These are phyloP conservation scores for Drosophila lacertosa DNA, from an alignment of 1,140 invertebrate species.

Conservation along the genomic window DNA sequence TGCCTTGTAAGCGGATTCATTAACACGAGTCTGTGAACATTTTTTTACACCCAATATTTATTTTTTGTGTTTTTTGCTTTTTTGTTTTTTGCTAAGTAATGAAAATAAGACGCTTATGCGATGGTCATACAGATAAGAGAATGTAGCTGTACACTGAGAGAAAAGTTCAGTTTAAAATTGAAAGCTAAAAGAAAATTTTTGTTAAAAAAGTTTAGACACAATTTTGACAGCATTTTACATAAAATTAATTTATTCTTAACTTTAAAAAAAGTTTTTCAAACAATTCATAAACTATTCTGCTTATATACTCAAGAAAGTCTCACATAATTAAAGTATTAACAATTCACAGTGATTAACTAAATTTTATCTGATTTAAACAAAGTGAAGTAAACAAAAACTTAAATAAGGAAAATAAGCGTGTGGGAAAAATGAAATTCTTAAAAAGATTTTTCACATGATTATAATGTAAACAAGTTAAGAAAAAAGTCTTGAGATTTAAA, in stretches of 20 bases:
- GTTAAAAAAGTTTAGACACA: neutral
- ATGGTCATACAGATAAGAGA: constrained; percentile 31
- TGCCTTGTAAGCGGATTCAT: constrained; percentile 68
- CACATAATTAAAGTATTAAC: neutral
- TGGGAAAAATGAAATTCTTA: neutral
- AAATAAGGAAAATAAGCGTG: no score
- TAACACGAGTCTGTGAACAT: constrained; percentile 54
- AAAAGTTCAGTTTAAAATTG: neutral
- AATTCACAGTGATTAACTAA: neutral
- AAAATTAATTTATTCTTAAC: no score
- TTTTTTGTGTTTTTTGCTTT: neutral
- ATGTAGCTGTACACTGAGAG: constrained; percentile 31
- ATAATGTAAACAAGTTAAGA: neutral
- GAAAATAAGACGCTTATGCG: constrained; percentile 19
- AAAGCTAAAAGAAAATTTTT: neutral
- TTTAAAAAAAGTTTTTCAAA: no score
- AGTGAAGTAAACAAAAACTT: no score
- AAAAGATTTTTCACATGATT: neutral
- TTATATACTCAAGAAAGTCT: neutral
- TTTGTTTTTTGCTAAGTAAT: constrained; percentile 13
- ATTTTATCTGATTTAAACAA: no score
- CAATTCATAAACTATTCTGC: no score
- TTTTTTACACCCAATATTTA: constrained; percentile 16
- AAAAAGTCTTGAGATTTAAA: neutral
- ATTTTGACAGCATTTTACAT: no score